Evolutionary conservation across 2,797 vertebrate species (phyloP), one percentile per base, ranked within the genome.

Genomic region (Brotula barbata): DNA sequence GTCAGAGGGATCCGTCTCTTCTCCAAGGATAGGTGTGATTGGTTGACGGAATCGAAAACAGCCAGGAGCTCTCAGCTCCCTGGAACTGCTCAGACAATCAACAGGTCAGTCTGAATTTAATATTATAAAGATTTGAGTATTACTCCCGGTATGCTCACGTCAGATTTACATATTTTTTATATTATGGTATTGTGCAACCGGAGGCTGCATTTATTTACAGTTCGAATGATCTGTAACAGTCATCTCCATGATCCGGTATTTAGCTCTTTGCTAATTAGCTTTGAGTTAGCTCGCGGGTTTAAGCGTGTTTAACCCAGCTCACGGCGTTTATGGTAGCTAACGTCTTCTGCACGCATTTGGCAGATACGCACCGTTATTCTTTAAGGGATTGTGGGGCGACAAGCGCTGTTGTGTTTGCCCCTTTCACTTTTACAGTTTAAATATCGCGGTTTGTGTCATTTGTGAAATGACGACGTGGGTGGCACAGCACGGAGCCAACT

Each of bases 401-500:
- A 17, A 0, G 8, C 14, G 5, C 17, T 5, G 20, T 12, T 41
- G 17, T 15, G 37, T 37, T 55, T 10, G 23, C 1, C 22, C 53
- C 39, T 10, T 16, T 34, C 33, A 3, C 50, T 47, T 14, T 56
- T 52, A 28, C 66, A 13, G 59, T 89, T 86, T 77, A 81, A 88
- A 89, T 78, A 83, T 88, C 80, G 88, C 86, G 81, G 82, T 84
- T 77, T 81, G 58, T 59, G 52, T 76, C 41, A 11, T 55, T 80
- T 68, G 67, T 62, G 40, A 76, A 71, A 59, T 83, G 82, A 84
- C 84, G 82, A 82, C 81, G 82, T 86, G 80, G 81, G 85, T 82
- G 81, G 80, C 65, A 83, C 72, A 77, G 79, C 58, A 46, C 68
- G 2, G 45, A 75, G 66, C 64, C 71, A 69, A 50, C 51, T 53